Conservation (phyloP, 2,113 vertebrate genomes). For the Megaceryle maxima region DNA sequence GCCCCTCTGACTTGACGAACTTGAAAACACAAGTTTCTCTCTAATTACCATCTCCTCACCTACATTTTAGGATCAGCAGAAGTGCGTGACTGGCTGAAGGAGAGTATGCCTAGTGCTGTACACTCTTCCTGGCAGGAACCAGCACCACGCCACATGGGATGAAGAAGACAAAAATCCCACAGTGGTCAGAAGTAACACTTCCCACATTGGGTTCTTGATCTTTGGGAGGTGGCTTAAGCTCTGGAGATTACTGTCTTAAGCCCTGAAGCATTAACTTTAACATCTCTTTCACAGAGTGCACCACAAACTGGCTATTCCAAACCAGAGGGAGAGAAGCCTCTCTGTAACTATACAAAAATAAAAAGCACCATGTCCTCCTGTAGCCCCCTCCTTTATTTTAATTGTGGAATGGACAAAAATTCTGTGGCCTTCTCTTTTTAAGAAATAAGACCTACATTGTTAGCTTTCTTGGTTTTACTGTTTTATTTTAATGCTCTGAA, state of each 20-base stretch:
- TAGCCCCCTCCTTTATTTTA: neutral
- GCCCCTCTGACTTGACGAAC: neutral
- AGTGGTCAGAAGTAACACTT: neutral
- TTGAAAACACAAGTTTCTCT: neutral
- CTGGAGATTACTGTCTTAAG: neutral
- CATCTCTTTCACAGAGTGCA: neutral
- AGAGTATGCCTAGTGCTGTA: neutral
- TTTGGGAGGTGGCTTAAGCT: neutral
- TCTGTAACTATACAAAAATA: neutral
- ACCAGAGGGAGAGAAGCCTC: neutral
- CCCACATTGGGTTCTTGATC: neutral
- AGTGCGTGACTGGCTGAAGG: neutral
- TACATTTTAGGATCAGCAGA: neutral
- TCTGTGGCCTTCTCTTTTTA: neutral
- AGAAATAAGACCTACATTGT: neutral
- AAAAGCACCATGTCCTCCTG: fast-evolving
- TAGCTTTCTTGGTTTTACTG: neutral
- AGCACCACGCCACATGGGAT: fast-evolving
- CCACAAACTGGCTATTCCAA: neutral
- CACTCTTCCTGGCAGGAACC: neutral
- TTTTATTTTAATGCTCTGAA: neutral
- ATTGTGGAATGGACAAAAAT: neutral
- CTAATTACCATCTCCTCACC: neutral
- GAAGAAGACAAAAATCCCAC: neutral
- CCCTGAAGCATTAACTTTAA: neutral